Base-by-base conservation (phyloP, 2,888 invertebrate genomes). In the Cyaniris semiargus region DNA sequence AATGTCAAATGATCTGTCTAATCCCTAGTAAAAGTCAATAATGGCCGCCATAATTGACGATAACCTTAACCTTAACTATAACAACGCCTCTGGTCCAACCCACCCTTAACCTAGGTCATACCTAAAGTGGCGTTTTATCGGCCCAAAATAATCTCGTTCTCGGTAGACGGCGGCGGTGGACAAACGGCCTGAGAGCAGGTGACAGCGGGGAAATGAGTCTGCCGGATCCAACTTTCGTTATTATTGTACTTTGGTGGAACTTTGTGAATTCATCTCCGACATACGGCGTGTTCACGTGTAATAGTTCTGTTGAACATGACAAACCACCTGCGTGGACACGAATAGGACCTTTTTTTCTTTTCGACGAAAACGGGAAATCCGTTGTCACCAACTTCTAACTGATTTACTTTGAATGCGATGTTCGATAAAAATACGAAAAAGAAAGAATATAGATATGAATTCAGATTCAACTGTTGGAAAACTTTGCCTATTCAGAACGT, bases 151-250 rank as follows among this genome's bases (percentile, higher is more conserved):
- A 44, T 44, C 44, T 44, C 10, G 13, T 44, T 44, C 44, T 44
- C 44, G 44, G 44, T 44, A 44, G 10, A 44, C 44, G 44, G 44
- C 10, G 44, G 13, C 44, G 10, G 44, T 44, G 44, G 44, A 44
- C 10, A 10, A 44, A 1, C 44, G 44, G 3, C 44, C 44, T 44
- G 44, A 44, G 10, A 44, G 21, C 76, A 71, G 76, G 76, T 76
- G 76, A 76, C 76, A 76, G 58, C 71, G 34, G 34, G 76, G 71
- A 72, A 76, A 76, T 76, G 71, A 56, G 70, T 56, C 71, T 8
- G 58, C 15, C 27, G 66, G 53, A 70, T 13, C 53, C 23, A 70
- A 70, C 70, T 31, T 53, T 31, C 13, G 23, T 21, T 75, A 58
- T 58, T 70, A 48, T 70, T 71, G 23, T 23, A 71, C 58, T 70